Evolutionary conservation across 1,140 invertebrate species (phyloP).

Genomic region (Drosophila equinoxialis): DNA sequence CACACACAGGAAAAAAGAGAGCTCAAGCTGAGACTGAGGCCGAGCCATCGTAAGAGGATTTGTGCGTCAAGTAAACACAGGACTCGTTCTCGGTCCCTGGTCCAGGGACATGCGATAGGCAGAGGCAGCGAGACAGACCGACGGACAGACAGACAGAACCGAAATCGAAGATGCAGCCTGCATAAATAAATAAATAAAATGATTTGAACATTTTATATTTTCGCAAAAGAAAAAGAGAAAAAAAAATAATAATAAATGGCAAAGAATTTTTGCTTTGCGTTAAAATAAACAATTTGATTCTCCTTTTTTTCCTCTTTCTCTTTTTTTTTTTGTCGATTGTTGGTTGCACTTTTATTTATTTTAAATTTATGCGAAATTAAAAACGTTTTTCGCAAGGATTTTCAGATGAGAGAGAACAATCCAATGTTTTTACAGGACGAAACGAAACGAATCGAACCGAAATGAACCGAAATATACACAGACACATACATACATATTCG

Average conservation of each 20-base stretch:
- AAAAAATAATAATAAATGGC: conserved; percentile 25
- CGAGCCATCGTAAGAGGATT: conserved; percentile 71
- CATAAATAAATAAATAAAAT: conserved; percentile 82
- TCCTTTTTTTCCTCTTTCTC: conserved; percentile 14
- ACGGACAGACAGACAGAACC: conserved; percentile 22
- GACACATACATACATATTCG: background rate
- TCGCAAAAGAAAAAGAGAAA: conserved; percentile 40
- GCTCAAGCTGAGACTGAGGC: conserved; percentile 36
- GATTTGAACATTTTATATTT: conserved; percentile 79
- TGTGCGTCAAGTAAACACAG: conserved; percentile 78
- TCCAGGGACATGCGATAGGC: conserved; percentile 20
- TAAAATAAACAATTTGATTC: conserved; percentile 67
- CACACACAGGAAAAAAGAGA: conserved; percentile 22
- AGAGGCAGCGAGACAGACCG: conserved; percentile 24
- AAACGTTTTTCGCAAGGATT: conserved; percentile 77
- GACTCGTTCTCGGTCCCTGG: conserved; percentile 38
- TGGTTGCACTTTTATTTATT: conserved; percentile 69
- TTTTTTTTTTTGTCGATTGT: conserved; percentile 35
- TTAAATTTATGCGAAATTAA: conserved; percentile 82
- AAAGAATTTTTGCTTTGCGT: conserved; percentile 70
- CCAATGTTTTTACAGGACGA: conserved; percentile 71
- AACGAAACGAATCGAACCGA: conserved; percentile 37
- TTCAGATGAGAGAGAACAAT: conserved; percentile 29
- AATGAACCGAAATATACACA: conserved; percentile 31
- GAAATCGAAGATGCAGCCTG: conserved; percentile 78